phyloP scores from a whole-genome alignment of 2,888 invertebrate species.

The Pharmacophagus antenor region DNA sequence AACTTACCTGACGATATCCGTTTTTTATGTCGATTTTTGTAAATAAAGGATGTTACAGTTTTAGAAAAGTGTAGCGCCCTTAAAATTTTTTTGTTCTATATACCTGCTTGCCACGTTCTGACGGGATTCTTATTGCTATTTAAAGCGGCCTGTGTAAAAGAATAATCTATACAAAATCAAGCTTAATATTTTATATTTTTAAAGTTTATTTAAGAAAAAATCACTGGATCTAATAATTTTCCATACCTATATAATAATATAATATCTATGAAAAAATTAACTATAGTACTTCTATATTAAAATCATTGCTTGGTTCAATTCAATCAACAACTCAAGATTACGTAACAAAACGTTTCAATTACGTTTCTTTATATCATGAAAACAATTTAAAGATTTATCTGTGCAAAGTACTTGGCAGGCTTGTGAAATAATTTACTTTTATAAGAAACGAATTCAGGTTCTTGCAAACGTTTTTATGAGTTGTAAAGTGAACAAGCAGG shows the following conservation, averaged over 20 bases:
- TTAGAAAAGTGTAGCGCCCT: constrained; percentile 53
- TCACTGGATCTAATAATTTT: neutral
- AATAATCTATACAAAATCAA: neutral
- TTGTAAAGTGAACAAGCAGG: constrained; percentile 32
- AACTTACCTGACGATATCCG: constrained; percentile 51
- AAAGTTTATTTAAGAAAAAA: neutral
- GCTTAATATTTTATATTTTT: too few species aligned
- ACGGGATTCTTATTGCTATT: neutral
- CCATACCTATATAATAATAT: neutral
- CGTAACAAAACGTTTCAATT: constrained; percentile 4
- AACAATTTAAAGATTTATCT: neutral
- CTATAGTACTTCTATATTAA: neutral
- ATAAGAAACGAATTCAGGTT: constrained; percentile 20
- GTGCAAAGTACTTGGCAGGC: neutral
- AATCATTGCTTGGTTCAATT: neutral
- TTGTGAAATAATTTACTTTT: constrained; percentile 9
- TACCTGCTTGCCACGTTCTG: constrained; percentile 45
- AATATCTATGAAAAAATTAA: neutral
- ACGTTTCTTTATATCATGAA: neutral
- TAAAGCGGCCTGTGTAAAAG: neutral
- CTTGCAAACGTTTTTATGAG: constrained; percentile 32
- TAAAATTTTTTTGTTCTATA: constrained; percentile 51
- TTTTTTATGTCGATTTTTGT: constrained; percentile 50
- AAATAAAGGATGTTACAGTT: constrained; percentile 51
- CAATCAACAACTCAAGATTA: neutral